These are phyloP conservation scores for Priocnemis perturbator DNA, from an alignment of 2,888 invertebrate genomes.

Conservation along the genomic window DNA sequence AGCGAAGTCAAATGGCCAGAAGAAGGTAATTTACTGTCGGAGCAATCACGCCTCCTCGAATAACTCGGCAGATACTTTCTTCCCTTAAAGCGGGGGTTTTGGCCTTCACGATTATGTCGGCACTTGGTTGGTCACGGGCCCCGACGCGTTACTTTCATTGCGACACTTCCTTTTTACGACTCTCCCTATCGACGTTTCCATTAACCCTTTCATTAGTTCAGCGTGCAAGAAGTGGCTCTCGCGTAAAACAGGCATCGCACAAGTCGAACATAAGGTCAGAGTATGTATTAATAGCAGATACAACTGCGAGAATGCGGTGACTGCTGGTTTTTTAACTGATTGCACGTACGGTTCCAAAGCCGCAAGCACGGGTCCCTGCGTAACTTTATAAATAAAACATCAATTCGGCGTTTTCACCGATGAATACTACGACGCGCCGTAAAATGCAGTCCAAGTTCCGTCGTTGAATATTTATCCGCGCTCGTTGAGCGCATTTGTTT, in stretches of 20 bases:
- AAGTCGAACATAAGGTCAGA: too few relatives aligned
- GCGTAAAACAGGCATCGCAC: too few relatives aligned
- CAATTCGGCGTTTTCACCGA: background rate
- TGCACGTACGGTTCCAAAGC: background rate
- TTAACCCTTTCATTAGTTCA: too few relatives aligned
- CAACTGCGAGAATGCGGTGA: too few relatives aligned
- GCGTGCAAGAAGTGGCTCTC: too few relatives aligned
- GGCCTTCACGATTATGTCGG: background rate
- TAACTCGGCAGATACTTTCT: conserved; percentile 39
- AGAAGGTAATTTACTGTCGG: conserved; percentile 48
- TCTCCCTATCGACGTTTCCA: too few relatives aligned
- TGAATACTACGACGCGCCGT: conserved; percentile 1
- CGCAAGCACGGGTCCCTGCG: background rate
- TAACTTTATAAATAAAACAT: conserved; percentile 16
- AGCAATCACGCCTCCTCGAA: conserved; percentile 45
- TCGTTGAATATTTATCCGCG: conserved; percentile 15
- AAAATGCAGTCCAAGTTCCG: background rate
- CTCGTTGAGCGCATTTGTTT: conserved; percentile 4
- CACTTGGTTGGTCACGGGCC: background rate
- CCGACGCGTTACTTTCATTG: background rate
- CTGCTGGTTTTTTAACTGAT: too few relatives aligned
- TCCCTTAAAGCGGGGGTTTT: background rate
- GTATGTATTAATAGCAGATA: too few relatives aligned
- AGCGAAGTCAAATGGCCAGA: conserved; percentile 31
- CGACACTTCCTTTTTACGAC: too few relatives aligned